A percentile compares a stretch with the other conserved stretches of the same genome.
Evolutionary conservation across 2,797 vertebrate species (phyloP).

Genomic region (Hephaestus fuliginosus): DNA sequence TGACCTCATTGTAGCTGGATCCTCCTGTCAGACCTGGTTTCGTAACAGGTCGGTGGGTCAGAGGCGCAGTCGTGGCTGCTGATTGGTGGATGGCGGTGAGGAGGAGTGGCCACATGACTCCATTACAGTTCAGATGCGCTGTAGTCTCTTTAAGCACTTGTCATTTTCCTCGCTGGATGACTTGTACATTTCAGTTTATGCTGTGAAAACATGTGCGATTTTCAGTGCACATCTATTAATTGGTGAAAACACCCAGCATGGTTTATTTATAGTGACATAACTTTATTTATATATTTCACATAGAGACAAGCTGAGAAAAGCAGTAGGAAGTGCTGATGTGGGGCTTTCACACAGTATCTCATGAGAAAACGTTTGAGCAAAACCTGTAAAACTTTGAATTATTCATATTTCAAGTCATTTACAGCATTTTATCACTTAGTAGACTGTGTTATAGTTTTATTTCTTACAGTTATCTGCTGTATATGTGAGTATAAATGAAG

Average conservation of each 20-base stretch:
- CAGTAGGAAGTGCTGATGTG: not conserved
- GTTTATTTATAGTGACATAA: not conserved
- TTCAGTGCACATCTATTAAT: not conserved
- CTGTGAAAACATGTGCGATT: not conserved
- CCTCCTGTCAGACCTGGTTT: constrained; percentile 26
- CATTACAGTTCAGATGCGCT: not conserved
- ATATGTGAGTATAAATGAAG: not conserved
- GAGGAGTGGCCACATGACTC: not conserved
- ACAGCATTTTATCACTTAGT: not conserved
- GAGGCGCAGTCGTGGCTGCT: constrained; percentile 9
- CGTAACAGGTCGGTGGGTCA: constrained; percentile 22
- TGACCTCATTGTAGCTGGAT: constrained; percentile 2
- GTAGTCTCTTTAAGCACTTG: not conserved
- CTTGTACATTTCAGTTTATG: constrained; percentile 1
- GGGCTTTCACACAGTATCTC: too few relatives aligned
- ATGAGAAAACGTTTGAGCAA: too few relatives aligned
- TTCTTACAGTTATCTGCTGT: not conserved
- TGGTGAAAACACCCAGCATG: not conserved
- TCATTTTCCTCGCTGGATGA: not conserved
- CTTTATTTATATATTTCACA: not conserved
- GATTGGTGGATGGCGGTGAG: constrained; percentile 24
- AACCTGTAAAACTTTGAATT: too few relatives aligned
- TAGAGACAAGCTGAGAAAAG: not conserved
- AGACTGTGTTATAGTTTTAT: not conserved
- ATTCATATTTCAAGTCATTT: too few relatives aligned